Conservation (phyloP, 2,113 vertebrate genomes). For the rabbit (Oryctolagus cuniculus) region DNA sequence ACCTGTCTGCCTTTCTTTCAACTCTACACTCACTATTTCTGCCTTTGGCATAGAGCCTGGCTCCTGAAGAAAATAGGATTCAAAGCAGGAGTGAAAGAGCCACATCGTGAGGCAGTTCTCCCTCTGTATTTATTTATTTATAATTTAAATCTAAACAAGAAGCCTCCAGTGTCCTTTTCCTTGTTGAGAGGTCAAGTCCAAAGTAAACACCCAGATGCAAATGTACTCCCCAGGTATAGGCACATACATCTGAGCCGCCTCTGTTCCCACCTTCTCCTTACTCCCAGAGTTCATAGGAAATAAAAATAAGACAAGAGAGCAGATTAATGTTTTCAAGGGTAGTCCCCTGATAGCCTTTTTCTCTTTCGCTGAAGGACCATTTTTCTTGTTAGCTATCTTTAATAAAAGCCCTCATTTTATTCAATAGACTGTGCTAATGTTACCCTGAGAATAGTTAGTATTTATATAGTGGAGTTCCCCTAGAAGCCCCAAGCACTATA, state of each 20-base stretch:
- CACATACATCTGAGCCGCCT: neutral
- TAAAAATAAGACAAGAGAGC: neutral
- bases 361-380: slow-evolving; percentile 23
- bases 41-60: neutral
- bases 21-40: neutral
- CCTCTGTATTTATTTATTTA: neutral
- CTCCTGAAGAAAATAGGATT: slow-evolving; percentile 40
- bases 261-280: neutral
- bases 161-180: neutral
- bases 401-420: slow-evolving; percentile 72
- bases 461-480: slow-evolving; percentile 67
- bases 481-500: slow-evolving; percentile 60
- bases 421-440: slow-evolving; percentile 51
- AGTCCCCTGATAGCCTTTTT: neutral
- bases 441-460: slow-evolving; percentile 61
- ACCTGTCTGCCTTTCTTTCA: neutral
- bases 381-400: slow-evolving; percentile 64
- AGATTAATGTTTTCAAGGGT: slow-evolving; percentile 20
- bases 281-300: neutral
- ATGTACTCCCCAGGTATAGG: neutral
- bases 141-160: slow-evolving; percentile 35
- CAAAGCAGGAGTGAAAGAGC: slow-evolving; percentile 8
- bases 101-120: neutral
- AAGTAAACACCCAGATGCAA: neutral
- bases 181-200: slow-evolving; percentile 46